A percentile compares a stretch with the other conserved stretches of the same genome.
Conservation (phyloP, 2,797 vertebrate genomes). For the Pteronotus mesoamericanus region DNA sequence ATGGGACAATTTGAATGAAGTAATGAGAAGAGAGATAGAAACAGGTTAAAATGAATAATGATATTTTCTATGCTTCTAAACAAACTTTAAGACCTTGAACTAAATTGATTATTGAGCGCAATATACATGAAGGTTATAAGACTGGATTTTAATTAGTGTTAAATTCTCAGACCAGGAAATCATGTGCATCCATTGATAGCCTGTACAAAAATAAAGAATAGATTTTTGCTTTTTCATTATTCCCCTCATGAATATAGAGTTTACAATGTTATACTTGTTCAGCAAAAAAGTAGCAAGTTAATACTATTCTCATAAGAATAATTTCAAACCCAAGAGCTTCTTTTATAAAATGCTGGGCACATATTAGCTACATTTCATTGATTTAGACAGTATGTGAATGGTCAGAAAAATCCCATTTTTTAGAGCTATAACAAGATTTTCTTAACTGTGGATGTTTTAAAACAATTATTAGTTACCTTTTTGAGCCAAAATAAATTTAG, state of each 20-base stretch:
- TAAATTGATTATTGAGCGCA: background rate
- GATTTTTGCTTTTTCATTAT: conserved; percentile 52
- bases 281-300: conserved; percentile 58
- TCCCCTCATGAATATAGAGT: background rate
- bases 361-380: conserved; percentile 59
- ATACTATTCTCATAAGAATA: conserved; percentile 45
- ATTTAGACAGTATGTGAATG: conserved; percentile 60
- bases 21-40: background rate
- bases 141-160: conserved; percentile 60
- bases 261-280: conserved; percentile 41
- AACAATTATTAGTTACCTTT: conserved; percentile 48
- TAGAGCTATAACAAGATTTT: conserved; percentile 51
- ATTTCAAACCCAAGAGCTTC: conserved; percentile 16
- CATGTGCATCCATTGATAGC: conserved; percentile 35
- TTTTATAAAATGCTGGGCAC: conserved; percentile 41
- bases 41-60: background rate
- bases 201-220: conserved; percentile 34
- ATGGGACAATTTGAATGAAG: background rate
- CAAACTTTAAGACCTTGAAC: conserved; percentile 14
- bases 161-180: conserved; percentile 45
- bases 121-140: background rate
- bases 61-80: background rate
- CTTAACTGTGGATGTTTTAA: conserved; percentile 47
- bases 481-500: conserved; percentile 32
- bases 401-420: conserved; percentile 55